These are phyloP conservation scores for Limnephilus marmoratus DNA, from an alignment of 2,888 invertebrate genomes.

Conservation along the genomic window DNA sequence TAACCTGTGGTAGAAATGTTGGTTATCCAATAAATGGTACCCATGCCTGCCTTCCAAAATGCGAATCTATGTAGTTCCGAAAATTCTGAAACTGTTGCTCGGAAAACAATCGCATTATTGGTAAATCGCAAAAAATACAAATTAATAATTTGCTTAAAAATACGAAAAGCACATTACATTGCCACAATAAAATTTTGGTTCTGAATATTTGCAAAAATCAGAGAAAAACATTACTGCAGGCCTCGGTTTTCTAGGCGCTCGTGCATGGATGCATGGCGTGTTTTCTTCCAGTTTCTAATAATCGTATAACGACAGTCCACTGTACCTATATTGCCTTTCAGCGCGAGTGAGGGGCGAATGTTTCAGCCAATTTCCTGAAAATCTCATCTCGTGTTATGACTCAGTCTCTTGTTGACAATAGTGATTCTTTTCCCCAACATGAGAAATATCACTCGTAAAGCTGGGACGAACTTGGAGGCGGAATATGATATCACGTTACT, in stretches of 20 bases:
- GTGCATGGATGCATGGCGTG: not conserved
- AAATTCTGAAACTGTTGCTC: too few species aligned
- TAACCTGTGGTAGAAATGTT: too few species aligned
- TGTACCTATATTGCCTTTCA: constrained; percentile 24
- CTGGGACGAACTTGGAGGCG: constrained; percentile 16
- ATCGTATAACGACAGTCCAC: constrained; percentile 7
- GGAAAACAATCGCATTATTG: too few species aligned
- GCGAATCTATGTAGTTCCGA: too few species aligned
- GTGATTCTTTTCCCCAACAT: constrained; percentile 49
- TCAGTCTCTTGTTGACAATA: constrained; percentile 48
- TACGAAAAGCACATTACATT: too few species aligned
- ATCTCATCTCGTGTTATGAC: constrained; percentile 47
- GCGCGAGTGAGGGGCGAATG: not conserved
- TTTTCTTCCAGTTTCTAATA: not conserved
- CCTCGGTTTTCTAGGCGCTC: not conserved
- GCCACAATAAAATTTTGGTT: too few species aligned
- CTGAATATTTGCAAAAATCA: too few species aligned
- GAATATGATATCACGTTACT: not conserved
- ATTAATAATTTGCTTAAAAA: too few species aligned
- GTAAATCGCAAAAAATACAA: too few species aligned
- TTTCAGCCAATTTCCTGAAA: constrained; percentile 45
- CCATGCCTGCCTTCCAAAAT: too few species aligned
- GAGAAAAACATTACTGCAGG: too few species aligned
- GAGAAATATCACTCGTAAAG: constrained; percentile 48
- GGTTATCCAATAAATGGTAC: too few species aligned